Conservation (phyloP, 2,113 vertebrate genomes). For the Copsychus sechellarum region DNA sequence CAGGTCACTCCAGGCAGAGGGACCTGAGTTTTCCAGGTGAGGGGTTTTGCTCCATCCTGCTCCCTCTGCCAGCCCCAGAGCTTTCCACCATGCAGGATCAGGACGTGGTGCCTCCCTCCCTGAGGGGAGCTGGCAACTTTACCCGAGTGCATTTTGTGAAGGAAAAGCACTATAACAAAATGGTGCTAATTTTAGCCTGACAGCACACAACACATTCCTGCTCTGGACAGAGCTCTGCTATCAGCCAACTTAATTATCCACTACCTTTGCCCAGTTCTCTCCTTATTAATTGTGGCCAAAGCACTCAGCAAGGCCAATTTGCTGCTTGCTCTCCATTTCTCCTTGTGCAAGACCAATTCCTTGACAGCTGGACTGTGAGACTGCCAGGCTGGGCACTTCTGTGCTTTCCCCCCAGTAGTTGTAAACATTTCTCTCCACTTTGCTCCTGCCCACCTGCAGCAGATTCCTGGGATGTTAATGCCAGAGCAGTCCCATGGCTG, state of each 20-base stretch:
- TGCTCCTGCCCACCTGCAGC: neutral
- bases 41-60: neutral
- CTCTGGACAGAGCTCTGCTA: neutral
- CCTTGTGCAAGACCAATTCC: neutral
- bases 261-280: neutral
- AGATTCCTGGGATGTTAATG: neutral
- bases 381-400: neutral
- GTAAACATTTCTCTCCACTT: neutral
- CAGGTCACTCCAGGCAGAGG: neutral
- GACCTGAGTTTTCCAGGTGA: neutral
- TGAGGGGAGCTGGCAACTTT: neutral
- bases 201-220: neutral
- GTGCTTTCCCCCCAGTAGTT: neutral
- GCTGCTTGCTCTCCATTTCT: neutral
- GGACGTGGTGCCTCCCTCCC: neutral
- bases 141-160: neutral
- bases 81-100: rapidly evolving
- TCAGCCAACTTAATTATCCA: neutral
- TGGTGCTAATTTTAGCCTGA: neutral
- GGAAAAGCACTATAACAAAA: neutral
- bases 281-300: neutral
- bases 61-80: neutral
- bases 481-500: neutral
- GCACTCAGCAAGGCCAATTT: neutral
- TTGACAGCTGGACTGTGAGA: neutral